Conservation (phyloP, 2,797 vertebrate genomes). For the Siniperca obscura region DNA sequence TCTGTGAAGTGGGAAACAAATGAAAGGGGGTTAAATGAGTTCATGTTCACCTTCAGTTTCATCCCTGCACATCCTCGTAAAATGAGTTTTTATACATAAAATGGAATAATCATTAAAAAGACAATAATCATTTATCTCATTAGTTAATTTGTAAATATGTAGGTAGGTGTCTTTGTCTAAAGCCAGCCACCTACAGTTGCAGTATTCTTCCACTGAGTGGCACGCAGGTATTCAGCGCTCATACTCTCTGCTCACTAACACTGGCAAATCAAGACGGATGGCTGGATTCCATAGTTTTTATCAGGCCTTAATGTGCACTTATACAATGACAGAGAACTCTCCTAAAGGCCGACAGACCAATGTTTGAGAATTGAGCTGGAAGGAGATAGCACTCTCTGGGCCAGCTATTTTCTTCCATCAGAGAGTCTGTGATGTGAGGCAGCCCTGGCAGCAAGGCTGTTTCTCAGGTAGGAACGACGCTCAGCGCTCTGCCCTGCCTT, state of each 20-base stretch:
- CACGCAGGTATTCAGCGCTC: constrained; percentile 70
- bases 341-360: constrained; percentile 62
- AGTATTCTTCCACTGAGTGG: constrained; percentile 78
- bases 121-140: background rate
- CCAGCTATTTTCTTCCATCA: constrained; percentile 70
- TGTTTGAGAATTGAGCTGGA: constrained; percentile 69
- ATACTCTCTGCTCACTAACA: constrained; percentile 53
- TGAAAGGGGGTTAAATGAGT: constrained; percentile 1
- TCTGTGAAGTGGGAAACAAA: background rate
- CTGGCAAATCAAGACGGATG: constrained; percentile 79
- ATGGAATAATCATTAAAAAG: background rate
- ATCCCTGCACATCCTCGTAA: background rate
- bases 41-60: background rate
- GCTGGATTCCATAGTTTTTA: constrained; percentile 73
- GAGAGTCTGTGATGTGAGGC: constrained; percentile 70
- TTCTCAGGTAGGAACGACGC: constrained; percentile 59
- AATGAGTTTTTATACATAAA: background rate
- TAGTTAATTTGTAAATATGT: background rate
- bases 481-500: constrained; percentile 47
- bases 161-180: constrained; percentile 8
- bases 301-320: constrained; percentile 78
- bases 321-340: constrained; percentile 75
- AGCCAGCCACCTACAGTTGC: constrained; percentile 66
- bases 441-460: constrained; percentile 56
- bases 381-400: constrained; percentile 63